These are phyloP conservation scores for Chrysodeixis includens DNA, from an alignment of 2,888 invertebrate species.

Conservation along the genomic window DNA sequence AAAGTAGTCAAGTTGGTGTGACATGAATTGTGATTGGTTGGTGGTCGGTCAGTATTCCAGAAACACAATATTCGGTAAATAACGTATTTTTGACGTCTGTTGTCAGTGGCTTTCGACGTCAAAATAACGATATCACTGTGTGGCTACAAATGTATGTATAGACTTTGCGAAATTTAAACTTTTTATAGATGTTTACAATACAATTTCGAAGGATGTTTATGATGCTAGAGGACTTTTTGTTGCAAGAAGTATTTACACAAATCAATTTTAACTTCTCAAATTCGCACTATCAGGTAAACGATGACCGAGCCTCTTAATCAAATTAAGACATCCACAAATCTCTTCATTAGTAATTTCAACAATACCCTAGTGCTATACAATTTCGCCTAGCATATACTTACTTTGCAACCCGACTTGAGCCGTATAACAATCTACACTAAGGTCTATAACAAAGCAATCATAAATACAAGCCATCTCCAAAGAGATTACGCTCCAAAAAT, in stretches of 20 bases:
- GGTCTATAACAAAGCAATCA: slow-evolving; percentile 11
- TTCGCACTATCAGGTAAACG: neutral
- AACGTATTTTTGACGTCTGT: neutral
- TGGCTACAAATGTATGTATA: slow-evolving; percentile 4
- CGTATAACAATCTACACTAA: slow-evolving; percentile 14
- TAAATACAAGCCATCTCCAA: slow-evolving; percentile 17
- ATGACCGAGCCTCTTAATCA: neutral
- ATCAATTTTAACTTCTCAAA: neutral
- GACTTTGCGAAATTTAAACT: neutral
- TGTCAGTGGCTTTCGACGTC: neutral
- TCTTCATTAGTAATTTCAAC: neutral
- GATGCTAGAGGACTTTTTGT: neutral
- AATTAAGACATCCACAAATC: neutral
- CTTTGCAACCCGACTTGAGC: slow-evolving; percentile 1
- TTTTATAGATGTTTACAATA: neutral
- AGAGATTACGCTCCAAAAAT: slow-evolving; percentile 44
- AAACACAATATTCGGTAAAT: neutral
- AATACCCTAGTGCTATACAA: neutral
- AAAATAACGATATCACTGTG: neutral
- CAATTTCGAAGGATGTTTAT: neutral
- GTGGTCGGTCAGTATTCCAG: neutral
- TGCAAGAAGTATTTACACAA: neutral
- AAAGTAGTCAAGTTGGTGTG: neutral
- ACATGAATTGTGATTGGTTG: too few species aligned
- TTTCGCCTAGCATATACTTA: slow-evolving; percentile 6